A percentile compares a stretch with the other conserved stretches of the same genome.
phyloP scores from a whole-genome alignment of 2,888 invertebrate species.

The Sarcophaga subvicina region DNA sequence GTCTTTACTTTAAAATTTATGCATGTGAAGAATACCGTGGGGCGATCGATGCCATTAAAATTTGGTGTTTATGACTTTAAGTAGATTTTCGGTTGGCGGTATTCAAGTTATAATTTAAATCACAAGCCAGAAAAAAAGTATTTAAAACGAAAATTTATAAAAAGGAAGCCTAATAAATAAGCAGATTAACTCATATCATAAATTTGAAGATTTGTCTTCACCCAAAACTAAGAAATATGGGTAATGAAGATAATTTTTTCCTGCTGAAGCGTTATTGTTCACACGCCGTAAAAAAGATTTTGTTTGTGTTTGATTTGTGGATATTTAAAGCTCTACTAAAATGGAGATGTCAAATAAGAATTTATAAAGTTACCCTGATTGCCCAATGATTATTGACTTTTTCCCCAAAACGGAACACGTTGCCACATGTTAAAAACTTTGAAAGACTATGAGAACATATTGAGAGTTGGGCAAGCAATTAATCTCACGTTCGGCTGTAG shows the following conservation, averaged over 20 bases:
- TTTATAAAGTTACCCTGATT: neutral
- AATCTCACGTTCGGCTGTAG: too few species aligned
- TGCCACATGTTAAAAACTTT: too few species aligned
- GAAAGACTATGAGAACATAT: too few species aligned
- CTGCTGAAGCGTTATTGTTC: neutral
- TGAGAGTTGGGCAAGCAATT: too few species aligned
- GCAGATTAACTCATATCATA: slow-evolving; percentile 12
- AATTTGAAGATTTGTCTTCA: neutral
- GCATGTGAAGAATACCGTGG: neutral
- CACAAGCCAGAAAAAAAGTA: neutral
- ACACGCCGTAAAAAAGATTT: neutral
- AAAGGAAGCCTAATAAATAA: slow-evolving; percentile 10
- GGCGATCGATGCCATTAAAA: slow-evolving; percentile 14
- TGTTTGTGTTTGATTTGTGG: neutral
- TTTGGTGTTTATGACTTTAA: slow-evolving; percentile 52
- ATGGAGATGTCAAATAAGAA: neutral
- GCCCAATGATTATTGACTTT: neutral
- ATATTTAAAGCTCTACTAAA: neutral
- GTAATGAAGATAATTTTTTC: neutral
- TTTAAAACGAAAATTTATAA: neutral
- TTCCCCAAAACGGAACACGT: too few species aligned
- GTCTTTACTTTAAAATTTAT: too few species aligned
- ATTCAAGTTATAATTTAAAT: neutral
- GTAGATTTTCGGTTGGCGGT: slow-evolving; percentile 17
- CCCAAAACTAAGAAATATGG: neutral